Conservation (phyloP, 1,140 invertebrate genomes). For the Pseudomyrmex dendroicus region DNA sequence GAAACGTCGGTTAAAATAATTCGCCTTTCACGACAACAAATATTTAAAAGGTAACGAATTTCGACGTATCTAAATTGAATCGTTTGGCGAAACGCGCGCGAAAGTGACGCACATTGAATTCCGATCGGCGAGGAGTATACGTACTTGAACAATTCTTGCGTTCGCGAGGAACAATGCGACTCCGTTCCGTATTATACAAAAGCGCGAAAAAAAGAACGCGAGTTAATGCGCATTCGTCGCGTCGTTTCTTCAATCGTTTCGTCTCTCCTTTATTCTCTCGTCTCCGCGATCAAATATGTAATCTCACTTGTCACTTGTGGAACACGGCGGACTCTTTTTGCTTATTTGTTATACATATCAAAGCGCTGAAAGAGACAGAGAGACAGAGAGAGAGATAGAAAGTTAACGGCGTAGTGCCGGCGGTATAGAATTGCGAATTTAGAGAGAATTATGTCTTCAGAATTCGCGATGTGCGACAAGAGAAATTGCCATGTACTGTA, state of each 20-base stretch:
- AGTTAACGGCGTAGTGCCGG: neutral
- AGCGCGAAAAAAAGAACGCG: neutral
- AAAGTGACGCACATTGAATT: constrained; percentile 7
- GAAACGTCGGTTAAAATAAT: constrained; percentile 14
- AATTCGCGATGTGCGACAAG: constrained; percentile 40
- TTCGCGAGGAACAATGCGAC: neutral
- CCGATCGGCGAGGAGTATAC: neutral
- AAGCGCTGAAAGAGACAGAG: neutral
- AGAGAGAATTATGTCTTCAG: constrained; percentile 46
- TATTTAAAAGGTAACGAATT: constrained; percentile 8
- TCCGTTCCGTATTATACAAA: neutral
- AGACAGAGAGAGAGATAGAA: neutral
- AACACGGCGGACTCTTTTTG: constrained; percentile 14
- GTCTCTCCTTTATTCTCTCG: constrained; percentile 7
- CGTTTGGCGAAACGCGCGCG: neutral
- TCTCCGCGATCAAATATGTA: constrained; percentile 59
- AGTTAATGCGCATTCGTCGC: constrained; percentile 1
- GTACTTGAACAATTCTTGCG: neutral
- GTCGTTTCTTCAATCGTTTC: neutral
- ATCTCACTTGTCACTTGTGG: constrained; percentile 30
- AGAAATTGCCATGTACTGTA: constrained; percentile 37
- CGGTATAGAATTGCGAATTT: constrained; percentile 45
- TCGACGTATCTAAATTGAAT: constrained; percentile 18
- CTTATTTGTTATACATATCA: constrained; percentile 66
- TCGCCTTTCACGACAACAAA: neutral